Base-by-base conservation (phyloP, 2,797 vertebrate species). In the Alca torda region DNA sequence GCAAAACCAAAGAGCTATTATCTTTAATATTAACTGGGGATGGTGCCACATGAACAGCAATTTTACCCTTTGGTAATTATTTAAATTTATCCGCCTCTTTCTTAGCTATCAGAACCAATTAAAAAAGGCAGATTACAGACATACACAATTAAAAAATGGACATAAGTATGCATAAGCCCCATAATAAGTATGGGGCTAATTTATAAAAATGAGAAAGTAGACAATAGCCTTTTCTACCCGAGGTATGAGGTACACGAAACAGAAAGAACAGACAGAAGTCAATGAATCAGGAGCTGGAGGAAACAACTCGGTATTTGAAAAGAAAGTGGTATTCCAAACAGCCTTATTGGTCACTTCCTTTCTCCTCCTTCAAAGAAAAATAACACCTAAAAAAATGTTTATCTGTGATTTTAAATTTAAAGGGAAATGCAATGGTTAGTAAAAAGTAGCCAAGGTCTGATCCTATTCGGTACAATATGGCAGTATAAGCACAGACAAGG, bases 71-170 rank as follows among this genome's bases (percentile, higher is more conserved):
- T 57, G 16, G 30, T 51, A 88, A 79, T 48, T 43, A 68, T 60
- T 75, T 78, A 54, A 33, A 24, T 84, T 68, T 60, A 84, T 9
- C 50, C 46, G 13, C 33, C 21, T 19, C 18, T 68, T 90, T 61
- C 43, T 84, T 68, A 80, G 31, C n/a, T 67, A 53, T 68, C 54
- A 45, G 63, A 88, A 31, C 16, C 35, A 15, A 21, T 39, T 68
- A 43, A 4, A 68, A 75, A 81, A 88, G 35, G 28, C 37, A 72
- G 21, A 10, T 51, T 17, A 50, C 6, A 84, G 67, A 39, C 11
- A 68, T 23, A 39, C 4, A 9, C 2, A 5, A 37, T 54, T 9
- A 1, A 1, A 4, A 46, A 50, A n/a, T 19, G 2, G 6, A 21
- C 12, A 3, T 28, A n/a, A 6, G 4, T 60, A 48, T 33, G 24